These are phyloP conservation scores for Cololabis saira DNA, from an alignment of 2,113 vertebrate genomes.

Conservation along the genomic window DNA sequence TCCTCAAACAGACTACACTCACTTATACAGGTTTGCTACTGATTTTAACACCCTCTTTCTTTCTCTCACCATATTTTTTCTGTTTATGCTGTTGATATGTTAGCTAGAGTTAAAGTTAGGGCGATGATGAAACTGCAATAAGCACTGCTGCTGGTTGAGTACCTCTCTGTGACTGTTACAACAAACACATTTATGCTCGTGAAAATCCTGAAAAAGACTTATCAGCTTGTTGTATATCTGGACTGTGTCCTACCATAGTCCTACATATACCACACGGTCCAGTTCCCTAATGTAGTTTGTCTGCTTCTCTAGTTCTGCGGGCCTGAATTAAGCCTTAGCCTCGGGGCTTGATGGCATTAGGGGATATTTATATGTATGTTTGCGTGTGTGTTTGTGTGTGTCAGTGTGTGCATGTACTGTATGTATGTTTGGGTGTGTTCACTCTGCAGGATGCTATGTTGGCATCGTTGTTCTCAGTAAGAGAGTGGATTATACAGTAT, in stretches of 20 bases:
- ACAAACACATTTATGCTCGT: too few relatives aligned
- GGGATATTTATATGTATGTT: neutral
- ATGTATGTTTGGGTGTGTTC: neutral
- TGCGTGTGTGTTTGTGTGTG: neutral
- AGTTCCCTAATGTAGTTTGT: too few relatives aligned
- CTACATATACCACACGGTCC: too few relatives aligned
- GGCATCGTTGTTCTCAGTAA: neutral
- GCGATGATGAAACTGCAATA: too few relatives aligned
- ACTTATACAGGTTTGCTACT: conserved; percentile 64
- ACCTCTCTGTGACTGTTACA: too few relatives aligned
- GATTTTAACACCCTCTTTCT: neutral
- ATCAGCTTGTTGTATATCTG: too few relatives aligned
- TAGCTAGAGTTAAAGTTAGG: neutral
- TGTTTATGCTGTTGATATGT: neutral
- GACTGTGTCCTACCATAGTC: too few relatives aligned
- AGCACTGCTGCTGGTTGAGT: too few relatives aligned
- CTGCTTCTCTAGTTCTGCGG: conserved; percentile 2
- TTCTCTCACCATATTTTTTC: neutral
- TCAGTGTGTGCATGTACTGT: neutral
- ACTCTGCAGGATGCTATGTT: conserved; percentile 1
- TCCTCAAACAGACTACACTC: conserved; percentile 52
- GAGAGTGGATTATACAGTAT: conserved; percentile 7
- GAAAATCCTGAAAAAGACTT: too few relatives aligned
- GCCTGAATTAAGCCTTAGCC: conserved; percentile 3
- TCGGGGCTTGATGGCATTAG: neutral